phyloP scores from a whole-genome alignment of 2,113 vertebrate genomes.

The Gorsachius goisagi region DNA sequence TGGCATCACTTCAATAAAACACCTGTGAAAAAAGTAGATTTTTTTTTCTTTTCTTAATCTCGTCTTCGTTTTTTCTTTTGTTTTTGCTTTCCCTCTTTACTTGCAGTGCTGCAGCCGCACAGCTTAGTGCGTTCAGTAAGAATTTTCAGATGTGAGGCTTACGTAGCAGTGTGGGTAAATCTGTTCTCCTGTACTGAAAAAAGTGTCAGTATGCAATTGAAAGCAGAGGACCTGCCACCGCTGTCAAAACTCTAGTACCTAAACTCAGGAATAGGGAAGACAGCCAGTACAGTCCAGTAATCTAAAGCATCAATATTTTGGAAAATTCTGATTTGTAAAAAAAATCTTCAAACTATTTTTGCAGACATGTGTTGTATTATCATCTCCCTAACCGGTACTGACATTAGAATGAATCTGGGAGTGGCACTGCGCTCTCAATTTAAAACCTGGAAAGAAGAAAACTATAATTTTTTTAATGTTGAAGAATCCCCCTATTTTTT shows the following conservation, averaged over 20 bases:
- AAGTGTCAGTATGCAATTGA: neutral
- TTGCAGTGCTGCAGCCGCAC: neutral
- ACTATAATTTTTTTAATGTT: neutral
- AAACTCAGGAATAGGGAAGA: neutral
- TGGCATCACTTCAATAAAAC: neutral
- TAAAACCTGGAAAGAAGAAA: neutral
- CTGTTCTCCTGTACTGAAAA: neutral
- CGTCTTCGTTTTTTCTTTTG: too few relatives aligned
- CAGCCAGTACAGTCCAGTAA: neutral
- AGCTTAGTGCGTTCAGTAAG: neutral
- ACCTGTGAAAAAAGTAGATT: neutral
- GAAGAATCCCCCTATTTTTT: neutral
- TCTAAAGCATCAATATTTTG: neutral
- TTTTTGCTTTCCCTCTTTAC: neutral
- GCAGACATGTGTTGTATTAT: neutral
- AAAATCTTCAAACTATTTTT: neutral
- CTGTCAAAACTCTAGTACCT: neutral
- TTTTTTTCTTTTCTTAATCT: neutral
- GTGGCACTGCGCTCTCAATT: neutral
- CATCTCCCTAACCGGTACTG: too few relatives aligned
- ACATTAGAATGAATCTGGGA: neutral
- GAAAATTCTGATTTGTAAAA: neutral
- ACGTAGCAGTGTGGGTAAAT: neutral
- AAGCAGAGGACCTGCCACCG: neutral
- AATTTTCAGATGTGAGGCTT: neutral